Evolutionary conservation across 2,797 vertebrate genomes (phyloP).

Genomic region (Heliangelus exortis): DNA sequence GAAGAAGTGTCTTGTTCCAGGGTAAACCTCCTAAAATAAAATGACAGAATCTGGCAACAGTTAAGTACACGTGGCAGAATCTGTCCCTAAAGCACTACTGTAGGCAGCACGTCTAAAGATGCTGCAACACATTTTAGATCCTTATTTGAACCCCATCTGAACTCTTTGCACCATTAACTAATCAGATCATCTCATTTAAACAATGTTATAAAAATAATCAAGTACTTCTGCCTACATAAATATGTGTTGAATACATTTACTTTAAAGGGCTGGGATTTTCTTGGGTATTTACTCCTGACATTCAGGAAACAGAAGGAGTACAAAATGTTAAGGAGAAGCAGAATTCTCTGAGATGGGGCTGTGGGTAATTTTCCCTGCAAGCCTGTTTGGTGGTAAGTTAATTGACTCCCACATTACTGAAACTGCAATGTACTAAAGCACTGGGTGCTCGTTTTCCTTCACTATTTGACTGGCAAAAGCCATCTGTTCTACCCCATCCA

Average conservation of each 20-base stretch:
- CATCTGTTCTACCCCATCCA: conserved; percentile 65
- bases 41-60: not conserved
- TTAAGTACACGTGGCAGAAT: not conserved
- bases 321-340: conserved; percentile 28
- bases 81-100: not conserved
- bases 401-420: conserved; percentile 64
- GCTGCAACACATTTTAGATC: not conserved
- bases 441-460: conserved; percentile 61
- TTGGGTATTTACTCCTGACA: conserved; percentile 13
- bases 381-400: conserved; percentile 56
- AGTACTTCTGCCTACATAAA: not conserved
- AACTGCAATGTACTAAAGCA: conserved; percentile 28
- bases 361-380: conserved; percentile 48
- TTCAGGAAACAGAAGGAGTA: conserved; percentile 33
- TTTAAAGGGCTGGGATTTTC: not conserved
- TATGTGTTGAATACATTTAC: not conserved
- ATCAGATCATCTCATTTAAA: conserved; percentile 23
- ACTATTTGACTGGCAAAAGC: conserved; percentile 58
- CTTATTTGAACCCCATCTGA: not conserved
- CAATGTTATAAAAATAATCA: conserved; percentile 43
- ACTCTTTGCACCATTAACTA: conserved; percentile 11
- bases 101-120: not conserved
- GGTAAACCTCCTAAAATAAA: not conserved
- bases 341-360: conserved; percentile 23
- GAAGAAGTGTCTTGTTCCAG: not conserved